Evolutionary conservation across 2,888 invertebrate species (phyloP).

Genomic region (Oscheius myriophilus): DNA sequence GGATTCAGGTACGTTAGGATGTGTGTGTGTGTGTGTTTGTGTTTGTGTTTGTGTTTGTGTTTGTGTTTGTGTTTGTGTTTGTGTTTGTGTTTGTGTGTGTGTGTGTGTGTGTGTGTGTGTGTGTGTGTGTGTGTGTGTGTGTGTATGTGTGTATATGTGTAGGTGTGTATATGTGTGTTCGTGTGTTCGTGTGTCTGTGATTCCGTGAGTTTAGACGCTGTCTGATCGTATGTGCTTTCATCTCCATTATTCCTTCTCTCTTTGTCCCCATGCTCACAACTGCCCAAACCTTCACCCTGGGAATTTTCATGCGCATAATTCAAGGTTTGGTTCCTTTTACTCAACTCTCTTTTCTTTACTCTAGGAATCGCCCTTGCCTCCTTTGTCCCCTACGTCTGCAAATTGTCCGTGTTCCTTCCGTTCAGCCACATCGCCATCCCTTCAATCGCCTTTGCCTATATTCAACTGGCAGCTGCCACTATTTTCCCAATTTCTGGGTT

Average conservation of each 20-base stretch:
- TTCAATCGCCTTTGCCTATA: constrained; percentile 45
- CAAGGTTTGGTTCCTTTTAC: constrained; percentile 37
- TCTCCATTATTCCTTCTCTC: constrained; percentile 46
- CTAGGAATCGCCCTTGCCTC: constrained; percentile 44
- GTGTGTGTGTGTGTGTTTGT: too few relatives aligned
- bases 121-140: too few relatives aligned
- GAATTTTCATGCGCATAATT: constrained; percentile 47
- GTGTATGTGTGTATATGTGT: too few relatives aligned
- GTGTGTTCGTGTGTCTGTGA: too few relatives aligned
- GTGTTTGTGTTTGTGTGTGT: too few relatives aligned
- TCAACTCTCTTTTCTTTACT: neutral
- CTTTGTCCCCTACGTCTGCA: constrained; percentile 49
- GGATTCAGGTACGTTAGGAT: constrained; percentile 31
- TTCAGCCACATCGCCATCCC: constrained; percentile 51
- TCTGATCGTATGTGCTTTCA: constrained; percentile 43
- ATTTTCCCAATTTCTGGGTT: constrained; percentile 23
- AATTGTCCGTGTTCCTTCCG: constrained; percentile 49
- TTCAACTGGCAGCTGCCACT: constrained; percentile 28
- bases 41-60: too few relatives aligned
- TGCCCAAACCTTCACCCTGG: constrained; percentile 44
- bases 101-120: too few relatives aligned
- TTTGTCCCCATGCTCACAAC: constrained; percentile 46
- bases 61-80: too few relatives aligned
- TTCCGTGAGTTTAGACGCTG: too few relatives aligned
- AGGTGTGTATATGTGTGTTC: too few relatives aligned